Base-by-base conservation (phyloP, 1,140 invertebrate species). In the Homalodisca vitripennis region DNA sequence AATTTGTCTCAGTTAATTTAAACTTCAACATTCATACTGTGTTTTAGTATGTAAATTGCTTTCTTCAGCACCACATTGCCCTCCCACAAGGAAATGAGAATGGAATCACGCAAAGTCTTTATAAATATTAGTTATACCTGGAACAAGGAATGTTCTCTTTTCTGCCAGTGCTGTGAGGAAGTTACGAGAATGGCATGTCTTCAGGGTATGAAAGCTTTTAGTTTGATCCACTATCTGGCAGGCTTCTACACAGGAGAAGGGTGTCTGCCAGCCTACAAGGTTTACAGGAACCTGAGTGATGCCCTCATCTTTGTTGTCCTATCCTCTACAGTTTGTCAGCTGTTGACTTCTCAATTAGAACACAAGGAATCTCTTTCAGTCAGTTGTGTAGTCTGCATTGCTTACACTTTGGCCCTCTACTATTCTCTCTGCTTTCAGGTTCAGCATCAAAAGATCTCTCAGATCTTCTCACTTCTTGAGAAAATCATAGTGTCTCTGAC, bases 281-380 rank as follows among this genome's bases (percentile, higher is more conserved):
- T 12, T 2, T 60, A 60, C 55, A 10, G 6, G 26, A 10, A 1
- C 12, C 26, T 60, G 6, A 22, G 22, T 3, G 55, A 60, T 27
- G 14, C 29, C n/a, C 2, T 30, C 2, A 60, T 60, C 10, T 60
- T 29, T 27, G 26, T 13, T 26, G 27, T 60, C 3, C 55, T 60
- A 10, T 27, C 24, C 6, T 22, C 55, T 27, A 60, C 55, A 27
- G 27, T 60, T 6, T 60, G 29, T 29, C 22, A 60, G 55, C 55
- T 60, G 14, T 13, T 60, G 2, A 60, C 55, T n/a, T 12, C 14
- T 27, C 22, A 13, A 2, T 26, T 26, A 10, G 26, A 60, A 10
- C 55, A 60, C 3, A 60, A 60, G 24, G 55, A 60, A 27, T 60
- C 55, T 26, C 24, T 60, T 22, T 2, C 55, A 10, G 55, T 60